Conservation (phyloP, 2,888 invertebrate genomes). For the Apotomis capreana region DNA sequence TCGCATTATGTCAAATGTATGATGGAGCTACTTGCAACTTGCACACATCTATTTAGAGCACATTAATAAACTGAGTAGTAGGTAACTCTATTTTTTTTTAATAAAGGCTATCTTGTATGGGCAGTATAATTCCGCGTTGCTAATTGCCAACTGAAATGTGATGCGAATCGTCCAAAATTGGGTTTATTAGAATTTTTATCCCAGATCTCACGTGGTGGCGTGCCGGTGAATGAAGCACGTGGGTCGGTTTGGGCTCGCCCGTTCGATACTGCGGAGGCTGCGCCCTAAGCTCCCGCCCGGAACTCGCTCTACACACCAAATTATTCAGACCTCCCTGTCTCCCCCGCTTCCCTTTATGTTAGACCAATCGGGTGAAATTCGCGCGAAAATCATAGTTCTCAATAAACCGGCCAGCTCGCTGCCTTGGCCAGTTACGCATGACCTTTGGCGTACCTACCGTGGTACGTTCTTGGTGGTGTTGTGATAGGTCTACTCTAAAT, state of each 20-base stretch:
- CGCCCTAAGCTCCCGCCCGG: slow-evolving; percentile 57
- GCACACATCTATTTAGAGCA: neutral
- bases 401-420: slow-evolving; percentile 52
- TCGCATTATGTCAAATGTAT: neutral
- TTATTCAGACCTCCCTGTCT: slow-evolving; percentile 58
- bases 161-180: slow-evolving; percentile 5
- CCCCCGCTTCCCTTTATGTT: slow-evolving; percentile 44
- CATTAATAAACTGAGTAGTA: neutral
- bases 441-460: slow-evolving; percentile 56
- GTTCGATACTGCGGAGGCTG: slow-evolving; percentile 64
- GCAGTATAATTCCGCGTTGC: slow-evolving; percentile 43
- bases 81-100: slow-evolving; percentile 9
- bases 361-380: slow-evolving; percentile 41
- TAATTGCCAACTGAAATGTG: slow-evolving; percentile 39
- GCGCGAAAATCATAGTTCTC: slow-evolving; percentile 58
- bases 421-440: slow-evolving; percentile 58
- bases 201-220: slow-evolving; percentile 51
- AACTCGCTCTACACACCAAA: slow-evolving; percentile 54
- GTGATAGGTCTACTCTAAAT: slow-evolving; percentile 53
- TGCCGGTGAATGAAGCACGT: slow-evolving; percentile 58
- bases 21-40: neutral
- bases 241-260: slow-evolving; percentile 55
- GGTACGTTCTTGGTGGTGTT: slow-evolving; percentile 54
- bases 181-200: slow-evolving; percentile 2
- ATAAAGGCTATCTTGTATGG: slow-evolving; percentile 12